Evolutionary conservation across 2,888 invertebrate genomes (phyloP), one percentile per base, ranked within the genome.

Genomic region (Tachina grossa): DNA sequence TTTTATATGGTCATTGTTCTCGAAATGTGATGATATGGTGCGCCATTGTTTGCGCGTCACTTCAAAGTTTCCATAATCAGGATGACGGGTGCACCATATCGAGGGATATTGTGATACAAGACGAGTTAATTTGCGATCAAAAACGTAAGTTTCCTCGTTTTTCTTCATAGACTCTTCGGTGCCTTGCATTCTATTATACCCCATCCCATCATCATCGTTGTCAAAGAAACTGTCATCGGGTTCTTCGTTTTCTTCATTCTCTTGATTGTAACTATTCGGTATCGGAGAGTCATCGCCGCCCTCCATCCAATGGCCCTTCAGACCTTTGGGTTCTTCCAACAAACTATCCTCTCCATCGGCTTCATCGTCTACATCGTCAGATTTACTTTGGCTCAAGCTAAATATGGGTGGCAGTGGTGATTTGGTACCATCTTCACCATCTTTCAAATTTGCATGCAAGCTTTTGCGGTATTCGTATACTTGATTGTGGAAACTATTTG

Each of bases 391-490:
- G 1, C 91, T 90, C 19, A 91, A 81, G 9, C 89, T 88, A 63
- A 89, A 68, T 3, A 91, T 83, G 8, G 91, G 91, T 2, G 92
- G 90, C 31, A 92, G 65, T 0, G 92, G 90, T 4, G 80, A 84
- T 61, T 87, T 87, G 1, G 89, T 89, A 13, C 85, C 83, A 55
- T 82, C 84, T 19, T 89, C 90, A 9, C 83, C 85, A 19, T 90
- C 90, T 68, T 91, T 90, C 0, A 91, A 88, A 87, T 91, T 91
- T 4, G 90, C 90, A 78, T 90, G 90, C 72, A 91, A 87, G 77
- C 91, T 91, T 72, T 91, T 92, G 41, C 91, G 90, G 74, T 91
- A 91, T 55, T 92, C 92, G 63, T 92, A 92, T 10, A 91, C 90
- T 83, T 91, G 91, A 85, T 91, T 89, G 69, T 91, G 91, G 55